Conservation (phyloP, 2,888 invertebrate genomes). For the Orthonevra nobilis region DNA sequence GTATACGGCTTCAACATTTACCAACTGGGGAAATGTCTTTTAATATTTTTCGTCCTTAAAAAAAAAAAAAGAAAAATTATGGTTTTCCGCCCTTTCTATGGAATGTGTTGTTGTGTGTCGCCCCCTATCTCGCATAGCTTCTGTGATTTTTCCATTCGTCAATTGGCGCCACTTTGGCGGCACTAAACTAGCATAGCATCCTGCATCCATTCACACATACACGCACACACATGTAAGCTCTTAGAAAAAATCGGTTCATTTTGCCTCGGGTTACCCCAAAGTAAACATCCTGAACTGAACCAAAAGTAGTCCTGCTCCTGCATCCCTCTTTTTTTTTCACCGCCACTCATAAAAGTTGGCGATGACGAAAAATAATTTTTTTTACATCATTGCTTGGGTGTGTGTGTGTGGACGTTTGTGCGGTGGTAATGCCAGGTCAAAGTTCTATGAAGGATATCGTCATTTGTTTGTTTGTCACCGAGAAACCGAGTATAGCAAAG, state of each 20-base stretch:
- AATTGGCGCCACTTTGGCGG: constrained; percentile 68
- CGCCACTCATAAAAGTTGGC: constrained; percentile 58
- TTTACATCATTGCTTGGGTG: constrained; percentile 18
- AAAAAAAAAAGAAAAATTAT: no score
- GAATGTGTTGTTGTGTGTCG: constrained; percentile 42
- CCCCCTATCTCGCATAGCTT: constrained; percentile 57
- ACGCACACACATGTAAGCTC: not conserved
- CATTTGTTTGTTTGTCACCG: constrained; percentile 65
- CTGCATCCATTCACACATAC: constrained; percentile 41
- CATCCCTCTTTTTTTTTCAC: constrained; percentile 43
- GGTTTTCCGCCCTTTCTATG: not conserved
- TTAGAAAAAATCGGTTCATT: constrained; percentile 21
- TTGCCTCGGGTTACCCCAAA: constrained; percentile 29
- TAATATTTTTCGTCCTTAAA: constrained; percentile 36
- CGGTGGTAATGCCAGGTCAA: constrained; percentile 61
- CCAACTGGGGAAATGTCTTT: constrained; percentile 16
- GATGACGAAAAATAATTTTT: constrained; percentile 52
- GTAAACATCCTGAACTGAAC: constrained; percentile 66
- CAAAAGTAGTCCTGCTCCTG: constrained; percentile 27
- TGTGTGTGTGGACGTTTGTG: constrained; percentile 3
- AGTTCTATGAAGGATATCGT: constrained; percentile 59
- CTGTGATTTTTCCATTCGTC: constrained; percentile 67
- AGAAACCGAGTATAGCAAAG: constrained; percentile 20
- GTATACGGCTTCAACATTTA: constrained; percentile 12
- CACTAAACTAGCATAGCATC: constrained; percentile 61